Conservation (phyloP, 1,140 invertebrate species). For the Pseudomyrmex gracilis region DNA sequence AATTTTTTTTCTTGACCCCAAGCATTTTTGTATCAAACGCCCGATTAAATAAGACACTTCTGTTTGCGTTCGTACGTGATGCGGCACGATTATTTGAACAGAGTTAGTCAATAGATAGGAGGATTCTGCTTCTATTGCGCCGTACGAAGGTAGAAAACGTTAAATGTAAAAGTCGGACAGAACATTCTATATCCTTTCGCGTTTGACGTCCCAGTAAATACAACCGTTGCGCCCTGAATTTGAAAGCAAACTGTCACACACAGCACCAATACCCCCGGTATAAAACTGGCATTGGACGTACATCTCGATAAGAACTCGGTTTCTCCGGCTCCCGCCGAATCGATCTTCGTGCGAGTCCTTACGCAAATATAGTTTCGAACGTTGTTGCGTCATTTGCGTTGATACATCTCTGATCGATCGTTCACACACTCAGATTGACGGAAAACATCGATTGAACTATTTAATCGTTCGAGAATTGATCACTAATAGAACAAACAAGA, state of each 20-base stretch:
- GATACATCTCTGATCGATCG: constrained; percentile 31
- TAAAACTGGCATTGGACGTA: constrained; percentile 36
- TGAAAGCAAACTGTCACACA: constrained; percentile 57
- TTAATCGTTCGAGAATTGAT: neutral
- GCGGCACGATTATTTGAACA: constrained; percentile 25
- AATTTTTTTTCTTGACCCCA: too few species aligned
- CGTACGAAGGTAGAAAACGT: neutral
- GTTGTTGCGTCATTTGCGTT: neutral
- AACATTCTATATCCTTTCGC: constrained; percentile 43
- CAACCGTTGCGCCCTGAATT: constrained; percentile 55
- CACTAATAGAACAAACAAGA: neutral
- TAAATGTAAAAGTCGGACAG: constrained; percentile 60
- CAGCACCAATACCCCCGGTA: constrained; percentile 15
- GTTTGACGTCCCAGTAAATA: constrained; percentile 58
- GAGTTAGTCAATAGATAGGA: neutral
- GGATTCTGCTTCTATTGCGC: neutral
- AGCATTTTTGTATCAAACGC: neutral
- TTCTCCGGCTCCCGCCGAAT: constrained; percentile 46
- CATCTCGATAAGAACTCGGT: constrained; percentile 56
- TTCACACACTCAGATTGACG: neutral
- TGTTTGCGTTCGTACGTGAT: neutral
- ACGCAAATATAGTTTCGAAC: constrained; percentile 29
- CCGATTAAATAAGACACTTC: constrained; percentile 11
- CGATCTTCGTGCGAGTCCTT: constrained; percentile 53
- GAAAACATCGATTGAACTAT: neutral